Percentiles rank a stretch among this genome's conserved stretches.
Evolutionary conservation across 2,113 vertebrate genomes (phyloP).

Genomic region (Climacteris rufus): DNA sequence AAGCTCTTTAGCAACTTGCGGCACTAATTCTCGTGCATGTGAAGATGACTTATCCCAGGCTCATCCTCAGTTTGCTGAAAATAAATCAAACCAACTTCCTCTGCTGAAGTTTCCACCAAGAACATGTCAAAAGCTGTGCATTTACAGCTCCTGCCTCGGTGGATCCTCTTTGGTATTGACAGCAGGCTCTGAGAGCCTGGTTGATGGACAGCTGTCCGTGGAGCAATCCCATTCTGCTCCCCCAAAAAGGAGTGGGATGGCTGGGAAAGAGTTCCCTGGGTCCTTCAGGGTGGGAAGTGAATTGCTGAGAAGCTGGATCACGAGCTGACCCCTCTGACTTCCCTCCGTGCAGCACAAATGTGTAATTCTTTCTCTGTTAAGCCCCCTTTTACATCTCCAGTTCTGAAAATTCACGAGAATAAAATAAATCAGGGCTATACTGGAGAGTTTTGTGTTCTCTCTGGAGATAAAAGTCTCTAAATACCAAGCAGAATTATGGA

Average conservation of each 20-base stretch:
- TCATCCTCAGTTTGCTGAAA: background rate
- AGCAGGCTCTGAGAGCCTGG: background rate
- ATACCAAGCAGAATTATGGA: slow-evolving; percentile 50
- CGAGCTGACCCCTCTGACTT: background rate
- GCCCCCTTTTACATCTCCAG: background rate
- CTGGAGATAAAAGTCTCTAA: slow-evolving; percentile 46
- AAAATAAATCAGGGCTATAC: slow-evolving; percentile 13
- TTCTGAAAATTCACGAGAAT: background rate
- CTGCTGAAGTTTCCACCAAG: background rate
- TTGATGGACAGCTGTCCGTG: background rate
- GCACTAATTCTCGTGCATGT: background rate
- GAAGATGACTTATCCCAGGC: background rate
- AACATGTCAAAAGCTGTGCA: background rate
- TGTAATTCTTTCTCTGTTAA: background rate
- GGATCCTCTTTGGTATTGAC: background rate
- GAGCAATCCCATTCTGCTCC: background rate
- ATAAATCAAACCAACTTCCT: background rate
- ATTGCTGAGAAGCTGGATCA: background rate
- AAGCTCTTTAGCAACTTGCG: background rate
- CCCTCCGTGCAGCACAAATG: background rate
- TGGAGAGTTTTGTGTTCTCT: background rate
- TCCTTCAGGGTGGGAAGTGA: background rate
- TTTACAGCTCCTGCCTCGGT: background rate
- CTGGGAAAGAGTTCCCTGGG: background rate
- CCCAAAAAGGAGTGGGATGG: background rate